Base-by-base conservation (phyloP, 30 jellyfish, hydroid and myxozoan species). In the Pseudorhiza aurosa region DNA sequence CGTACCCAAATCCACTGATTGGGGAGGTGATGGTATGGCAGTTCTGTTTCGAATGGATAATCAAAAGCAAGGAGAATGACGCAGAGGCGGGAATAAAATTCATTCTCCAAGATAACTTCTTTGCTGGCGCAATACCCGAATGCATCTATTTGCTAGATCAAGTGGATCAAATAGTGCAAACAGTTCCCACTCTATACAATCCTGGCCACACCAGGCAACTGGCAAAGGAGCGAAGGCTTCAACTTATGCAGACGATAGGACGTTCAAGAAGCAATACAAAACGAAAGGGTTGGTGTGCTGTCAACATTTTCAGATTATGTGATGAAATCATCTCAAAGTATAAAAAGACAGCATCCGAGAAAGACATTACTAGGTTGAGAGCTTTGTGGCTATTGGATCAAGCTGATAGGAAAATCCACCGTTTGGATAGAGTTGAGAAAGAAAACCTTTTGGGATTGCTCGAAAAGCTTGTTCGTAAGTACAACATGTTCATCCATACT, bases 21-120 rank as follows among this genome's bases (percentile, higher is more conserved):
- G 90, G 90, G 18, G 90, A 79, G 35, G 70, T 79, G 18, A 62
- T 42, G 37, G 90, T 79, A 18, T 79, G 90, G 90, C 83, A 63
- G 57, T 79, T 79, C 50, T 79, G 90, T 37, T 67, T 79, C 35
- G 90, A 79, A 10, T 63, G 90, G 90, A 31, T 79, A 15, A 64
- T 79, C 25, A 46, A 27, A 22, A 37, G 55, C 57, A 63, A 79
- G 12, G 70, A 64, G 15, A 12, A 46, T 1, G 55, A 79, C 65
- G 90, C 51, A 17, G 83, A 79, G 46, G 68, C 47, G 35, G 90
- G 83, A 32, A 28, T 79, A 1, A 30, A 53, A 26, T 65, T 29
- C 76, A 63, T 79, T 31, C 70, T 63, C 51, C 30, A 25, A 1
- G 55, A 36, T 25, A 78, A 50, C 40, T 79, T 79, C 63, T 79